Base-by-base conservation (phyloP, 2,888 invertebrate genomes). In the Platerodrilus igneus region DNA sequence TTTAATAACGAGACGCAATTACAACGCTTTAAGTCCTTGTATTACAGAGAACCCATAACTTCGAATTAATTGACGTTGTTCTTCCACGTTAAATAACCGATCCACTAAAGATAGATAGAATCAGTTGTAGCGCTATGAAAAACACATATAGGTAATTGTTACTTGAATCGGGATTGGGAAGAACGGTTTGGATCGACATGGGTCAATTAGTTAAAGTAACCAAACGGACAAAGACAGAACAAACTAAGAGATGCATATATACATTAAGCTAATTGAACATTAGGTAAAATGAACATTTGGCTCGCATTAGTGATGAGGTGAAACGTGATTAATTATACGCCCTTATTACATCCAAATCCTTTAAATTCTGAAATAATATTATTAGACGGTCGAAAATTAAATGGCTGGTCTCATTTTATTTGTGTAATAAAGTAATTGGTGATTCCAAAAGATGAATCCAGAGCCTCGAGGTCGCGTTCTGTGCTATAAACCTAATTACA, bases 231-330 rank as follows among this genome's bases (percentile, higher is more conserved):
- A 60, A 59, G 61, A 60, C 55, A 50, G 54, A 55, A 45, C 52
- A 52, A 48, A 50, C 52, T 55, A 56, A 58, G 63, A 65, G 66
- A 66, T 66, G 67, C 63, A 66, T 69, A 69, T 67, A 65, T 68
- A 67, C 70, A 70, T 70, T 70, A 69, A 64, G 61, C 64, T 69
- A 70, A 70, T 69, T 69, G 69, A 68, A 69, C 69, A 69, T 70
- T 69, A 69, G 67, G 66, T 67, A 66, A 68, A 68, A 66, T 67
- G 67, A 68, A 64, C 66, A 64, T 65, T 67, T 64, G 64, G 64
- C 64, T 63, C 63, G 66, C 67, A 67, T 67, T 68, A 66, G 64
- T 57, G 63, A 63, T 64, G 63, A 64, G 58, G 58, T 60, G 54
- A 58, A 57, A 60, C 61, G 62, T 66, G 66, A 66, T 66, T 66